Base-by-base conservation (phyloP, 23 tunicate genomes). In the Phallusia fumigata region DNA sequence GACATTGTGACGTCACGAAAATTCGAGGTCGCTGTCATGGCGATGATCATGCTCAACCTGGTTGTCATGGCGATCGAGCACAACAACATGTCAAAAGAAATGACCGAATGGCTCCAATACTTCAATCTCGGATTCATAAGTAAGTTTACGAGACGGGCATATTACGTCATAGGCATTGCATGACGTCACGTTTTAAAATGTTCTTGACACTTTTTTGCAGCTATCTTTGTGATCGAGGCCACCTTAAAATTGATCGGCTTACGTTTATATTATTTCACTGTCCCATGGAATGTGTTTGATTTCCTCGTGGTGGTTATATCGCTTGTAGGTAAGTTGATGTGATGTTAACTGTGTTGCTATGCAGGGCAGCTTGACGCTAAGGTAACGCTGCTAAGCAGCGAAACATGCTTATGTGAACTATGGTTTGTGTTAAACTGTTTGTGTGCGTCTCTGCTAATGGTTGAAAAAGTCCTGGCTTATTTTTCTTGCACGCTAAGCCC, bases 61-160 rank as follows among this genome's bases (percentile, higher is more conserved):
- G 97, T 97, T 24, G 95, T 90, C 24, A 97, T 97, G 99, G 99
- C 99, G 24, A 81, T 92, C 13, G 99, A 97, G 65, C 95, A 92
- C 65, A 40, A 88, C 75, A 91, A 81, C 36, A 92, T 88, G 95
- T 69, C 87, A 19, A 81, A 72, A 31, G 89, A 83, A 81, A 83
- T 86, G 83, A 34, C 74, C 18, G 53, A 79, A 10, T 64, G 81
- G 32, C 86, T 97, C 34, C 81, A 83, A 58, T 77, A 86, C 32
- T 77, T 87, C 19, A 97, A 97, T 81, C 58, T 83, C 22, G 90
- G 84, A 32, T 97, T 97, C 65, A 84, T 97, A 28, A 52, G 99
- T 96, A 31, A 80, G 89, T 83, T 40, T 40, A 10, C 10, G 1
- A 26, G n/a, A n/a, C n/a, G n/a, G n/a, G n/a, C n/a, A n/a, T n/a